Evolutionary conservation across 2,113 vertebrate species (phyloP).

Genomic region (Dolichotis patagonum): DNA sequence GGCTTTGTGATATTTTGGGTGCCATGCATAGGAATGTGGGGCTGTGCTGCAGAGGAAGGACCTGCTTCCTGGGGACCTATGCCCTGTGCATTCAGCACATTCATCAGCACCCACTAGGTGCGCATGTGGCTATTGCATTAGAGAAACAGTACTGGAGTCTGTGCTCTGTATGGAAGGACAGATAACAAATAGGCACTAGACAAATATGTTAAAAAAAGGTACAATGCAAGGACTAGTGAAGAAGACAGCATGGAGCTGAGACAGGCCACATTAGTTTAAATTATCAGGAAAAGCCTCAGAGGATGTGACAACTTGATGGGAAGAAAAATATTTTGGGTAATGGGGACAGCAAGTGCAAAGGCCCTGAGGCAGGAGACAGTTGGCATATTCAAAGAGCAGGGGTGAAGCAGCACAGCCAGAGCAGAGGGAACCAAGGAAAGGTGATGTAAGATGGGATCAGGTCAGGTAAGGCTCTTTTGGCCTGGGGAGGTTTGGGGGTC

Average conservation of each 20-base stretch:
- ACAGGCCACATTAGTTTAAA: neutral
- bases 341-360: neutral
- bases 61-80: neutral
- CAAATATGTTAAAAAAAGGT: no score
- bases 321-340: neutral
- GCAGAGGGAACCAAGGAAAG: neutral
- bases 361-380: neutral
- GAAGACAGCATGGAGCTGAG: neutral
- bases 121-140: neutral
- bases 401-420: neutral
- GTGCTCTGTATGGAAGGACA: neutral
- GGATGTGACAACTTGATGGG: neutral
- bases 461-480: neutral
- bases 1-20: neutral
- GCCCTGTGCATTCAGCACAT: rapidly evolving
- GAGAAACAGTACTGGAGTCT: neutral
- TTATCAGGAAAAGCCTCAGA: neutral
- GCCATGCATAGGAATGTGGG: rapidly evolving
- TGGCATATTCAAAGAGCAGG: no score
- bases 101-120: neutral
- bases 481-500: neutral
- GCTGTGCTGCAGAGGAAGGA: neutral
- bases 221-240: neutral
- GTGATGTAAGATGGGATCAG: neutral
- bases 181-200: neutral